Evolutionary conservation across 1,140 invertebrate genomes (phyloP).

Genomic region (Leptopilina clavipes): DNA sequence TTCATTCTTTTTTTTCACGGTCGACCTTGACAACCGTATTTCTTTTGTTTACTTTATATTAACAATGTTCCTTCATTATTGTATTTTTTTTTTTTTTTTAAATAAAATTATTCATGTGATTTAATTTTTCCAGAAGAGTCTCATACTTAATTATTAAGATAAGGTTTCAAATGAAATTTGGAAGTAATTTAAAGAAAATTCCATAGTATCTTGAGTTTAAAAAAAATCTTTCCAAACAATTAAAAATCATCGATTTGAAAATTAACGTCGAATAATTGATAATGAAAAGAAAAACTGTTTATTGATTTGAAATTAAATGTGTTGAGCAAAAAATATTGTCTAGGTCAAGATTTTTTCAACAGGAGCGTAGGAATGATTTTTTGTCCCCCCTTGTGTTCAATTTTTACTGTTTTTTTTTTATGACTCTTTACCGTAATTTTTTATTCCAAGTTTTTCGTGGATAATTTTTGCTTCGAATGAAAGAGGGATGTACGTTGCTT

Average conservation of each 20-base stretch:
- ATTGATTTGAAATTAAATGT: not conserved
- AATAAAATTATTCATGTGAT: not conserved
- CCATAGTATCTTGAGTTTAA: no score
- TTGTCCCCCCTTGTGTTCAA: not conserved
- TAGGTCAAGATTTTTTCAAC: slow-evolving; percentile 27
- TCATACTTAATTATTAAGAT: not conserved
- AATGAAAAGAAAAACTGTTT: not conserved
- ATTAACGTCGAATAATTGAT: not conserved
- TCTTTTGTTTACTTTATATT: not conserved
- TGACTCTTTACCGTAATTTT: no score
- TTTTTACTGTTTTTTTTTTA: not conserved
- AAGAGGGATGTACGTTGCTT: slow-evolving; percentile 28
- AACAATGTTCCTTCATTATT: not conserved
- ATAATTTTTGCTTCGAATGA: slow-evolving; percentile 4
- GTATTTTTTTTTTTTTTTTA: not conserved
- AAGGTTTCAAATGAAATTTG: no score
- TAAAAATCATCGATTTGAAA: no score
- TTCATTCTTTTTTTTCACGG: not conserved
- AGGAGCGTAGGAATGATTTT: not conserved
- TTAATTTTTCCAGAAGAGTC: not conserved
- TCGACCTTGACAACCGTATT: not conserved
- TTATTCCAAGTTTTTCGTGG: not conserved
- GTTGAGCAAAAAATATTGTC: not conserved
- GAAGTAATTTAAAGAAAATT: no score
- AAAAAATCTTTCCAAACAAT: no score